Percentiles rank a stretch among this genome's conserved stretches.
These are phyloP conservation scores for Lacanobia wlatinum DNA, from an alignment of 2,888 invertebrate species.

Conservation along the genomic window DNA sequence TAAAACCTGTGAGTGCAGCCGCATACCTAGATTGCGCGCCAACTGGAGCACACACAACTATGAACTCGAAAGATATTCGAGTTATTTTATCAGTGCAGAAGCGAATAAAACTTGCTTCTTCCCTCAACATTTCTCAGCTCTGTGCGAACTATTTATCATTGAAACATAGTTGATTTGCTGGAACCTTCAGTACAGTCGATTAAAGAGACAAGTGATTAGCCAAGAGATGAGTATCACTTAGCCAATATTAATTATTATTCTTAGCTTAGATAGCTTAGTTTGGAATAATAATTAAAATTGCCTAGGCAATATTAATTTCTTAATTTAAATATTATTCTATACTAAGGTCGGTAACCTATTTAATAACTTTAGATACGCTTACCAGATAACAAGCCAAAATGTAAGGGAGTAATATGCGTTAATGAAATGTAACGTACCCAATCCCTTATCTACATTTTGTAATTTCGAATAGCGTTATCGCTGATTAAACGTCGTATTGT, in stretches of 20 bases:
- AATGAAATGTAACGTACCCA: neutral
- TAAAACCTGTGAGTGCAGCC: conserved; percentile 8
- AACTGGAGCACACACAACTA: conserved; percentile 1
- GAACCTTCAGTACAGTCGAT: neutral
- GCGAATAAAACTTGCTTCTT: neutral
- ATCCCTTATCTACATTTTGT: neutral
- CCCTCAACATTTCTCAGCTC: neutral
- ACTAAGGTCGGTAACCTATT: no score
- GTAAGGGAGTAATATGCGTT: no score
- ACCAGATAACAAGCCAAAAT: neutral
- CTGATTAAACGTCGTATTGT: no score
- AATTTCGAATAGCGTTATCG: no score
- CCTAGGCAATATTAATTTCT: neutral
- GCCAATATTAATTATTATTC: neutral
- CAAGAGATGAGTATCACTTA: neutral
- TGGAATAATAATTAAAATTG: no score
- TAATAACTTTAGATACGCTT: neutral
- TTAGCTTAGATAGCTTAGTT: no score
- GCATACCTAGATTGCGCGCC: conserved; percentile 3
- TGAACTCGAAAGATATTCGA: conserved; percentile 2
- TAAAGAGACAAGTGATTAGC: neutral
- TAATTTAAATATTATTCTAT: no score
- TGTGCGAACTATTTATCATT: conserved; percentile 13
- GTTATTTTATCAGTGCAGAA: neutral
- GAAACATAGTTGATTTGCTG: conserved; percentile 7